Conservation (phyloP, 1,140 invertebrate species). For the Brachionus paranguensis region DNA sequence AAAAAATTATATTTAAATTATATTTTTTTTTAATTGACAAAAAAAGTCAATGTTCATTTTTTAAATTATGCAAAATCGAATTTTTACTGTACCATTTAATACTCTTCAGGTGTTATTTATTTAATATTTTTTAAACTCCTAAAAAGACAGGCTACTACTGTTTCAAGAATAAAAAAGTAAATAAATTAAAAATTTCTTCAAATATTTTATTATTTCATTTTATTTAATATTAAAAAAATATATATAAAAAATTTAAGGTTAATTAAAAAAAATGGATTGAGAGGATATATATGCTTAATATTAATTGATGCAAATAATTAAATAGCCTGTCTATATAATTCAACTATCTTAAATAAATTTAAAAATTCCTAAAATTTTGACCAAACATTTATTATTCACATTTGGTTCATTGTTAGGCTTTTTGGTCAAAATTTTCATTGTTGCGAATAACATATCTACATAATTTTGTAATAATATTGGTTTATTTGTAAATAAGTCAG, state of each 20-base stretch:
- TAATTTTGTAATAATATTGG: constrained; percentile 19
- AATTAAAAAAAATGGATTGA: neutral
- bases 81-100: too few relatives aligned
- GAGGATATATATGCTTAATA: neutral
- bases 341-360: neutral
- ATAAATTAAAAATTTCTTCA: neutral
- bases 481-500: neutral
- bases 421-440: neutral
- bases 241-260: neutral
- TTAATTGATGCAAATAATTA: neutral
- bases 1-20: too few relatives aligned
- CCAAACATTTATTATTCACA: neutral
- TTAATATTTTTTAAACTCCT: too few relatives aligned
- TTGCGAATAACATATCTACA: constrained; percentile 7
- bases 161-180: neutral
- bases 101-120: too few relatives aligned
- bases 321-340: neutral
- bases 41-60: too few relatives aligned
- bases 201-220: neutral
- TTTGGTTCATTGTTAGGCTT: neutral
- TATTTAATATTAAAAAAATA: neutral
- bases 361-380: neutral
- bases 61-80: too few relatives aligned
- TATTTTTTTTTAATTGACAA: too few relatives aligned
- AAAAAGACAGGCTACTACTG: neutral